phyloP scores from a whole-genome alignment of 2,113 vertebrate species.

The Callocephalon fimbriatum region DNA sequence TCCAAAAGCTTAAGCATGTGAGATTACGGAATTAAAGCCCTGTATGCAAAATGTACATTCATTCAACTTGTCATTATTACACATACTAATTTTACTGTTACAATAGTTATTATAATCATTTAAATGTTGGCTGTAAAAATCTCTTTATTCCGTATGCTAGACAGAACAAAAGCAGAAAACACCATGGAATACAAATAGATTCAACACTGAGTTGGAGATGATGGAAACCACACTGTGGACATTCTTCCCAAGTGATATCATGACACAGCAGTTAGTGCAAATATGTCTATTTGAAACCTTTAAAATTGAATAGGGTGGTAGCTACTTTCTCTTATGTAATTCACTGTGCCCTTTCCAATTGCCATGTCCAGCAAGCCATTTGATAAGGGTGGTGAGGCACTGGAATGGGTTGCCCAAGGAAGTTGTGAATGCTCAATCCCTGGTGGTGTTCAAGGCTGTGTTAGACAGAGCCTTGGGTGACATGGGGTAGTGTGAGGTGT shows the following conservation, averaged over 20 bases:
- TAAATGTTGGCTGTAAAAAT: neutral
- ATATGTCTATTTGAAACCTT: neutral
- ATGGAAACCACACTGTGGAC: neutral
- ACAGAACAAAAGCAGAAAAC: neutral
- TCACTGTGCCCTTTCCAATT: neutral
- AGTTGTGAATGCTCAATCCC: too few relatives aligned
- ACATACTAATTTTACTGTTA: neutral
- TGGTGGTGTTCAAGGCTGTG: too few relatives aligned
- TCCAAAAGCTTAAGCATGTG: neutral
- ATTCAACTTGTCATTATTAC: neutral
- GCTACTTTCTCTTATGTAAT: neutral
- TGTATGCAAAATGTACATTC: neutral
- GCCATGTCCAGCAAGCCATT: neutral
- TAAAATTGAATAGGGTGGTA: neutral
- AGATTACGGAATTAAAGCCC: neutral
- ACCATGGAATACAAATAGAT: neutral
- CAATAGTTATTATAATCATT: neutral
- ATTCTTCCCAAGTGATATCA: neutral
- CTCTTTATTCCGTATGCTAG: neutral
- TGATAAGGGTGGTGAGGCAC: too few relatives aligned
- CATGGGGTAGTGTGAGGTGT: too few relatives aligned
- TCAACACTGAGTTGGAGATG: neutral
- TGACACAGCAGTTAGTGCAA: neutral
- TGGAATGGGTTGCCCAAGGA: too few relatives aligned
- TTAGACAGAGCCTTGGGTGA: too few relatives aligned